Percentiles rank a stretch among this genome's conserved stretches.
These are phyloP conservation scores for Stenoptilia bipunctidactyla DNA, from an alignment of 2,888 invertebrate species.

Conservation along the genomic window DNA sequence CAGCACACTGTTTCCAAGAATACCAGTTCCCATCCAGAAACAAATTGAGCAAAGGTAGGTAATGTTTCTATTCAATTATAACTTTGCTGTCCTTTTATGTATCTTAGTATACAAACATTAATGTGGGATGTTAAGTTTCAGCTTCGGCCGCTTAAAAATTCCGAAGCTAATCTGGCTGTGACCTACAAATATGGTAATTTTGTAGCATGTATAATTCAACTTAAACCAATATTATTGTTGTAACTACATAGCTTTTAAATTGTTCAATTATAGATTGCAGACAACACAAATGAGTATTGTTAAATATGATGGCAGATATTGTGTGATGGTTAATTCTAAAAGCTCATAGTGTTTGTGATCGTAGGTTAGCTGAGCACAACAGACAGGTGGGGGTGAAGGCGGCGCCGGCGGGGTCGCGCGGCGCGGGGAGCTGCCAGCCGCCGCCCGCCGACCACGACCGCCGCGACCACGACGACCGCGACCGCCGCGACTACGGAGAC, in stretches of 20 bases:
- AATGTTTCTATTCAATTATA: constrained; percentile 15
- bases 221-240: too few species aligned
- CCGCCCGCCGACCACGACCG: constrained; percentile 41
- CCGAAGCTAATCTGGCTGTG: neutral
- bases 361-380: constrained; percentile 57
- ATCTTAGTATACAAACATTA: neutral
- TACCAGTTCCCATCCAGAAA: constrained; percentile 98
- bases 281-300: too few species aligned
- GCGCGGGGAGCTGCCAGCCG: constrained; percentile 28
- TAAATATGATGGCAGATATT: too few species aligned
- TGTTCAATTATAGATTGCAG: too few species aligned
- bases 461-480: constrained; percentile 57
- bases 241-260: too few species aligned
- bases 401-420: constrained; percentile 8
- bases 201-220: neutral
- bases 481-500: constrained; percentile 49
- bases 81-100: too few species aligned
- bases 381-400: constrained; percentile 26
- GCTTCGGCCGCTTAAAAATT: neutral
- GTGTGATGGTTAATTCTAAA: too few species aligned
- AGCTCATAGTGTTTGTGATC: too few species aligned
- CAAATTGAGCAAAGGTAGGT: constrained; percentile 82
- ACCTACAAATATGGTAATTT: neutral
- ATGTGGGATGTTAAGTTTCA: neutral
- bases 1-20: constrained; percentile 96